These are phyloP conservation scores for Plutella xylostella DNA, from an alignment of 2,888 invertebrate species.

Conservation along the genomic window DNA sequence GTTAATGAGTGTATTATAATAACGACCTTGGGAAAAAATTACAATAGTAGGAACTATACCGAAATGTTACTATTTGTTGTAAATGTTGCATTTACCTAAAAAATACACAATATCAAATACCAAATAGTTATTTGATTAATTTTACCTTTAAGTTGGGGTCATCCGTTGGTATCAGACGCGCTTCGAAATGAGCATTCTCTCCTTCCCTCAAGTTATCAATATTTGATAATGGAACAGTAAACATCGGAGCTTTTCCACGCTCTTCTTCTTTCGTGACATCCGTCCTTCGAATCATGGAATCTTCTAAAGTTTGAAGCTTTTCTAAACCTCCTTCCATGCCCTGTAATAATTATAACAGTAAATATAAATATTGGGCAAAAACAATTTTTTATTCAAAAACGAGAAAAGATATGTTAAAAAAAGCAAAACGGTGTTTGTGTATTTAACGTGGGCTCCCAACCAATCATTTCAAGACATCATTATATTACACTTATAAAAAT, in stretches of 20 bases:
- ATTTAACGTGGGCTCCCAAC: no score
- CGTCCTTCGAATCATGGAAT: slow-evolving; percentile 82
- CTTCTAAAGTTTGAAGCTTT: slow-evolving; percentile 92
- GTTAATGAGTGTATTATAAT: no score
- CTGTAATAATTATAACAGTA: no score
- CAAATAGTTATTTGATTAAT: neutral
- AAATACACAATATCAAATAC: no score
- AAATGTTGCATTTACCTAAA: no score
- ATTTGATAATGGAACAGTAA: slow-evolving; percentile 89
- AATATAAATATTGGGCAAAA: no score
- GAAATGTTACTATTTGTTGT: no score
- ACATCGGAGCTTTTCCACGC: slow-evolving; percentile 88
- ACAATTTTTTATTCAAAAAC: neutral
- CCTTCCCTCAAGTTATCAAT: slow-evolving; percentile 90
- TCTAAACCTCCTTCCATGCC: slow-evolving; percentile 96
- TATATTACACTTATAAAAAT: no score
- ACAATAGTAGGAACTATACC: neutral
- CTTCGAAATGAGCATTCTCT: slow-evolving; percentile 93
- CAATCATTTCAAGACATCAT: no score
- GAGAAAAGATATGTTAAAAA: no score
- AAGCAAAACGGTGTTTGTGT: no score
- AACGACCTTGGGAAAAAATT: no score
- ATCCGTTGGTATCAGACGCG: slow-evolving; percentile 88
- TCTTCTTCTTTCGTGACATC: slow-evolving; percentile 80
- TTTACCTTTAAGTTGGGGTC: slow-evolving; percentile 86